phyloP scores from a whole-genome alignment of 2,113 vertebrate species.

The Cervus canadensis region DNA sequence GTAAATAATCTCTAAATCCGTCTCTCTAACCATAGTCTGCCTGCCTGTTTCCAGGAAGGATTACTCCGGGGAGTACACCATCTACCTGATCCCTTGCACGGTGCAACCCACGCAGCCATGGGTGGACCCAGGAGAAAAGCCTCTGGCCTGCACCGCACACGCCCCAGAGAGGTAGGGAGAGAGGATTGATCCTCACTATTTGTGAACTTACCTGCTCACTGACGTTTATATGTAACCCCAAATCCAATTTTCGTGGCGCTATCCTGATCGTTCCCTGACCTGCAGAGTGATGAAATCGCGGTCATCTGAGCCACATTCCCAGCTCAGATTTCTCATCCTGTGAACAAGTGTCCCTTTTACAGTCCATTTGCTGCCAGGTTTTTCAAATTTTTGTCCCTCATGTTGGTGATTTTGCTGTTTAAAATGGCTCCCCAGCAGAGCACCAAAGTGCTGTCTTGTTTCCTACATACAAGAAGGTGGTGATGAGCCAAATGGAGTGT shows the following conservation, averaged over 20 bases:
- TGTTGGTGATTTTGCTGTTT: not conserved
- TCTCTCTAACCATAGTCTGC: not conserved
- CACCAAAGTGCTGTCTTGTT: fast-evolving
- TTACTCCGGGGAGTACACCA: constrained; percentile 95
- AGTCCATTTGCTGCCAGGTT: not conserved
- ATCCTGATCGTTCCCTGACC: not conserved
- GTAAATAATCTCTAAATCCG: fast-evolving
- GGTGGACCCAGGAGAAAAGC: constrained; percentile 93
- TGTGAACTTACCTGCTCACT: not conserved
- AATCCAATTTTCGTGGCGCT: fast-evolving
- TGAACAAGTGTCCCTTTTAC: not conserved
- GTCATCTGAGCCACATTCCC: not conserved
- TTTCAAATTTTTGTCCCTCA: not conserved
- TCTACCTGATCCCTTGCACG: constrained; percentile 94
- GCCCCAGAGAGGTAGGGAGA: constrained; percentile 91
- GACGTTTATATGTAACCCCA: not conserved
- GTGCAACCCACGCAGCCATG: constrained; percentile 97
- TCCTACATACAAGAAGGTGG: not conserved
- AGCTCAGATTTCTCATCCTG: too few species aligned
- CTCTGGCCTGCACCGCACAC: constrained; percentile 94
- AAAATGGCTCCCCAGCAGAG: not conserved
- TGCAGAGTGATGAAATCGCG: not conserved
- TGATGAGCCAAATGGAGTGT: not conserved
- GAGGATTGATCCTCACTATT: fast-evolving
- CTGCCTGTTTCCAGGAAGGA: constrained; percentile 87